phyloP scores from a whole-genome alignment of 2,888 invertebrate species.

The Nymphalis polychloros region DNA sequence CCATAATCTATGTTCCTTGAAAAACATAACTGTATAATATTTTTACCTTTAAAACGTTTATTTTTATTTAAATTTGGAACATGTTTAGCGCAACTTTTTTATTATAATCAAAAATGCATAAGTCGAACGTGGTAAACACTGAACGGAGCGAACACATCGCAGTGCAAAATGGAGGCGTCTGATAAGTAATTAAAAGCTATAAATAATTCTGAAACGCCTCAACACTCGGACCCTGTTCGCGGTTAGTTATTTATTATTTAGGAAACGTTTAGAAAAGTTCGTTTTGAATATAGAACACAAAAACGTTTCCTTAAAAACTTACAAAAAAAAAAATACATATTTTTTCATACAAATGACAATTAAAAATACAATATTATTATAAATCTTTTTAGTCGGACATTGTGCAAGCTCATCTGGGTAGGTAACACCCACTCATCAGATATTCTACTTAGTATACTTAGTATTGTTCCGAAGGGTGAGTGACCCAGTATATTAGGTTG shows the following conservation, averaged over 20 bases:
- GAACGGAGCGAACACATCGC: conserved; percentile 37
- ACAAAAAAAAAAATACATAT: too few species aligned
- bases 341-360: too few species aligned
- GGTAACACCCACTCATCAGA: too few species aligned
- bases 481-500: too few species aligned
- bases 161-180: conserved; percentile 45
- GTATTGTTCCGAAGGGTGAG: too few species aligned
- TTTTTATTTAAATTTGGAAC: neutral
- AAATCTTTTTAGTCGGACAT: too few species aligned
- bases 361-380: too few species aligned
- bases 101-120: neutral
- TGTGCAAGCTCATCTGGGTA: too few species aligned
- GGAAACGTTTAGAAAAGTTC: neutral
- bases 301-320: too few species aligned
- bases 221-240: conserved; percentile 20
- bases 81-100: neutral
- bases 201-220: conserved; percentile 51
- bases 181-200: conserved; percentile 59
- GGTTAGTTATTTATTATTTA: conserved; percentile 36
- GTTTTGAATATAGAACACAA: neutral
- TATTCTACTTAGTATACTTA: too few species aligned
- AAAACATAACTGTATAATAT: too few species aligned
- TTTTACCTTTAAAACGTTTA: neutral
- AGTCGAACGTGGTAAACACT: conserved; percentile 14
- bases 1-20: too few species aligned